Percentiles rank a stretch among this genome's conserved stretches.
Evolutionary conservation across 23 tunicate genomes (phyloP).

Genomic region (Trididemnum clinides): DNA sequence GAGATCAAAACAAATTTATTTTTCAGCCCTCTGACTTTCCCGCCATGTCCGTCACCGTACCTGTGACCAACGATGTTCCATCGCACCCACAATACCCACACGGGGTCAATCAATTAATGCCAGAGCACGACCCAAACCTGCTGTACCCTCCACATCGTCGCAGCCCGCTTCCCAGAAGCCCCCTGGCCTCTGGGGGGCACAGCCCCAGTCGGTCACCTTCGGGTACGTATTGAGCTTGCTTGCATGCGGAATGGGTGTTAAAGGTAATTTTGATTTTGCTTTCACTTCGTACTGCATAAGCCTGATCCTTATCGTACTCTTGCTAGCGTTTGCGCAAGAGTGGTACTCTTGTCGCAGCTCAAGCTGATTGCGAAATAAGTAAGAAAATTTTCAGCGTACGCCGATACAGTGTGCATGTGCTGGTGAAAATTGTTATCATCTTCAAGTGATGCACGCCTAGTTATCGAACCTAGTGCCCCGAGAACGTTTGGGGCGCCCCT

Average conservation of each 20-base stretch:
- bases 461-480: no score
- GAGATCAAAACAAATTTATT: no score
- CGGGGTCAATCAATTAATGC: not conserved
- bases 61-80: not conserved
- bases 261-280: not conserved
- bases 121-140: slow-evolving; percentile 63
- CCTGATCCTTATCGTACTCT: no score
- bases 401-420: no score
- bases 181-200: slow-evolving; percentile 68
- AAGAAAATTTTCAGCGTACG: no score
- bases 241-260: not conserved
- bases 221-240: slow-evolving; percentile 31
- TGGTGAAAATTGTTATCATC: no score
- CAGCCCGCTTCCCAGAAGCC: slow-evolving; percentile 86
- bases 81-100: slow-evolving; percentile 11
- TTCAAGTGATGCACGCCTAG: no score
- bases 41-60: slow-evolving; percentile 24
- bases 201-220: slow-evolving; percentile 92
- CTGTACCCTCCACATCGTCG: slow-evolving; percentile 55
- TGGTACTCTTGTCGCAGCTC: no score
- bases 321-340: no score
- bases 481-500: no score
- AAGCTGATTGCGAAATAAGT: no score
- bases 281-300: no score
- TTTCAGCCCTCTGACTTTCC: slow-evolving; percentile 24